These are phyloP conservation scores for Chionodraco myersi DNA, from an alignment of 2,113 vertebrate species.

Conservation along the genomic window DNA sequence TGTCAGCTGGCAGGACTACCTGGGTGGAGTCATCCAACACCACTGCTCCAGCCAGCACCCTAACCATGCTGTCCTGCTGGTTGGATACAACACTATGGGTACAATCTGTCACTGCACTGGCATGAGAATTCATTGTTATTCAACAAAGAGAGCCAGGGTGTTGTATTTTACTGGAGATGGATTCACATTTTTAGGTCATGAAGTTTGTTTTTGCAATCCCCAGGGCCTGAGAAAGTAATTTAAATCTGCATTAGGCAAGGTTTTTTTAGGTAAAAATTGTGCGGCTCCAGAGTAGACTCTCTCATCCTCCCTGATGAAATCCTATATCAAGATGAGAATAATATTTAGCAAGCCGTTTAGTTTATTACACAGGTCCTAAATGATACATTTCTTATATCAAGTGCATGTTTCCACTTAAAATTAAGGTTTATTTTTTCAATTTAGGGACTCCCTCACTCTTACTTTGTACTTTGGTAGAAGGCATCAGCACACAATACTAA, in stretches of 20 bases:
- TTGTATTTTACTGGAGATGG: neutral
- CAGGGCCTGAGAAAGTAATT: conserved; percentile 20
- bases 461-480: neutral
- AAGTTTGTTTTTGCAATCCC: neutral
- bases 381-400: neutral
- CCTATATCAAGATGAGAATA: neutral
- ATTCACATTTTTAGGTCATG: neutral
- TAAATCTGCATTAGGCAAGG: neutral
- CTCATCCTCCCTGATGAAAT: neutral
- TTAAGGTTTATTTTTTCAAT: neutral
- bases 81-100: conserved; percentile 92
- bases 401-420: neutral
- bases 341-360: conserved; percentile 11
- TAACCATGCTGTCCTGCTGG: conserved; percentile 92
- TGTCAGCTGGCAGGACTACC: conserved; percentile 95
- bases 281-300: neutral
- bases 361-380: neutral
- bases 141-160: neutral
- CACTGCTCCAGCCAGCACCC: conserved; percentile 92
- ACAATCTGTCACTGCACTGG: conserved; percentile 10
- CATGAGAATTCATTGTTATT: conserved; percentile 1
- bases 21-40: conserved; percentile 93
- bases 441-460: neutral
- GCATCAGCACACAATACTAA: neutral
- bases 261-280: neutral